Evolutionary conservation across 2,888 invertebrate genomes (phyloP), one percentile per base, ranked within the genome.

Genomic region (Lobophora halterata): DNA sequence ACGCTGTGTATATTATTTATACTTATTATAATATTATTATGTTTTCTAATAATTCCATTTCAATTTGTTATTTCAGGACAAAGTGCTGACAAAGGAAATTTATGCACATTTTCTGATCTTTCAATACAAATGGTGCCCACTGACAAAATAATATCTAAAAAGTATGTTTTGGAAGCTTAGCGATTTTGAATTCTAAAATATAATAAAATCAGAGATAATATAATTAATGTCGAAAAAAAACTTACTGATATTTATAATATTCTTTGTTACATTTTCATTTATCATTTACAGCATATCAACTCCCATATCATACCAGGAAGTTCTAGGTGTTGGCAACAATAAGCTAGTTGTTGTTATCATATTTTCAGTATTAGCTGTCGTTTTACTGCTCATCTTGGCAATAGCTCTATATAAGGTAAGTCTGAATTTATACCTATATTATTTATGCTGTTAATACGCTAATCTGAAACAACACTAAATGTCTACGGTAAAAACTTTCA

Each of bases 351-450:
- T 61, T 4, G n/a, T 67, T 1, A 40, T 72, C 3, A 64, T 65
- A 0, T 32, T 53, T 1, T 13, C 71, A 3, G 26, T 67, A n/a
- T n/a, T n/a, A 0, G 71, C 67, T 0, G 1, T 68, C 1, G 6
- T 77, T 0, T 17, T 72, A 7, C 28, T 79, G 9, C 48, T 50
- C 1, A 19, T 71, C 2, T 9, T 71, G 0, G 52, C 53, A 1
- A 51, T 46, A 2, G 28, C 64, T 11, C 50, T 76, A 2, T 69
- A 58, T 16, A 71, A 61, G 69, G 77, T 77, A 58, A 52, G 53
- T 46, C n/a, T n/a, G n/a, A n/a, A n/a, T n/a, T n/a, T n/a, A n/a
- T n/a, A n/a, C n/a, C n/a, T n/a, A n/a, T n/a, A n/a, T n/a, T n/a
- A n/a, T n/a, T n/a, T n/a, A n/a, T n/a, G n/a, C n/a, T n/a, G n/a